Base-by-base conservation (phyloP, 2,113 vertebrate genomes). In the Aegotheles bennettii region DNA sequence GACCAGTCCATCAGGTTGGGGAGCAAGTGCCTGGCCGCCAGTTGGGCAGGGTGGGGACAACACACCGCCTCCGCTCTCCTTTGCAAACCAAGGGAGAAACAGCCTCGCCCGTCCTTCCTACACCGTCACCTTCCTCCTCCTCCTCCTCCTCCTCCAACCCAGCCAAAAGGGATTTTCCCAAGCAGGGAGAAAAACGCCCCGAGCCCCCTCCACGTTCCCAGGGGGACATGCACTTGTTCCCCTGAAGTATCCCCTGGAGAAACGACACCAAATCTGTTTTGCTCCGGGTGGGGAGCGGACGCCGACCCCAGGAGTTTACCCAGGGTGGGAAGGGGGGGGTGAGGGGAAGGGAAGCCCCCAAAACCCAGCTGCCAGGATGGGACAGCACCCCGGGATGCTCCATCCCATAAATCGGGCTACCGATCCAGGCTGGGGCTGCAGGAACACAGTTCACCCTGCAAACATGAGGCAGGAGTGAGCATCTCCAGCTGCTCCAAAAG, bases 1-100 rank as follows among this genome's bases (percentile, higher is more conserved):
- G 95, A 95, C 92, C 9, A 38, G 94, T 81, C 74, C 31, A 19
- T 48, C 95, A 78, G 81, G 94, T 96, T 60, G 85, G 65, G 85
- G 74, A 90, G 42, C 78, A 42, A 92, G 61, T 2, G 70, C n/a
- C 40, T 13, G 0, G 24, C 54, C 17, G 3, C 7, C 10, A 12
- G 69, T 14, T 1, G 14, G 71, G 87, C 90, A 93, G 94, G 95
- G 93, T 65, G 90, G 92, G 88, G 90, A 95, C 64, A 24, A 40
- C 59, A 17, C 6, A 6, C 95, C 74, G 18, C 92, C 95, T 31
- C 95, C 56, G 11, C 92, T 63, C 79, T 28, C 35, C 87, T 79
- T 35, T 25, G 73, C 90, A 81, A 36, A 81, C 5, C 63, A 10
- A 15, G 91, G 60, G 42, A 48, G 56, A 81, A 89, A 80, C 80